Percentiles rank a stretch among this genome's conserved stretches.
Evolutionary conservation across 1,140 invertebrate species (phyloP).

Genomic region (Drosophila pseudoobscura): DNA sequence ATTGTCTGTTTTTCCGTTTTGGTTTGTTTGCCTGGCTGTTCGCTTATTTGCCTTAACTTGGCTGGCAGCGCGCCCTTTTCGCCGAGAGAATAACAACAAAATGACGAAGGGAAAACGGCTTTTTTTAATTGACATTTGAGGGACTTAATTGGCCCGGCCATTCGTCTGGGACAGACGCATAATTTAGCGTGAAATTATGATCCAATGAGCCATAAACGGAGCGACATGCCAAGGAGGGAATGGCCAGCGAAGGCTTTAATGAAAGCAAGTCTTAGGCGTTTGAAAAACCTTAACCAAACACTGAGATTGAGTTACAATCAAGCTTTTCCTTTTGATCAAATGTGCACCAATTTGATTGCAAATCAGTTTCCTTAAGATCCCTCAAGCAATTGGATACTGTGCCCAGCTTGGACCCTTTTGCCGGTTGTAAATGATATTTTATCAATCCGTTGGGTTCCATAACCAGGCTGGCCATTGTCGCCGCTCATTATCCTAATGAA

Average conservation of each 20-base stretch:
- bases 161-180: conserved; percentile 31
- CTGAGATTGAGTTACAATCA: neutral
- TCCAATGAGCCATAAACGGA: conserved; percentile 13
- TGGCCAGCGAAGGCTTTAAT: neutral
- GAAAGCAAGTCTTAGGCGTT: too few species aligned
- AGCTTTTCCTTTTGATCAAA: too few species aligned
- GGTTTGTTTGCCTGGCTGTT: conserved; percentile 36
- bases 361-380: neutral
- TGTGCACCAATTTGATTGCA: neutral
- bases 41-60: conserved; percentile 65
- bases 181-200: conserved; percentile 42
- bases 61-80: conserved; percentile 51
- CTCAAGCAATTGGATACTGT: conserved; percentile 18
- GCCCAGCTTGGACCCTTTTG: conserved; percentile 17
- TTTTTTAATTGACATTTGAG: conserved; percentile 56
- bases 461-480: conserved; percentile 1
- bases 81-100: conserved; percentile 11
- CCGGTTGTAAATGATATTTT: conserved; percentile 36
- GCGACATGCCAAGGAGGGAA: neutral
- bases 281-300: too few species aligned
- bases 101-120: conserved; percentile 13
- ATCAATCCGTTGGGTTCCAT: conserved; percentile 6
- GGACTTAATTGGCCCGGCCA: conserved; percentile 62
- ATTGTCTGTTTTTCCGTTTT: conserved; percentile 53
- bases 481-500: conserved; percentile 56